Evolutionary conservation across 2,888 invertebrate species (phyloP), one percentile per base, ranked within the genome.

Genomic region (Apamea crenata): DNA sequence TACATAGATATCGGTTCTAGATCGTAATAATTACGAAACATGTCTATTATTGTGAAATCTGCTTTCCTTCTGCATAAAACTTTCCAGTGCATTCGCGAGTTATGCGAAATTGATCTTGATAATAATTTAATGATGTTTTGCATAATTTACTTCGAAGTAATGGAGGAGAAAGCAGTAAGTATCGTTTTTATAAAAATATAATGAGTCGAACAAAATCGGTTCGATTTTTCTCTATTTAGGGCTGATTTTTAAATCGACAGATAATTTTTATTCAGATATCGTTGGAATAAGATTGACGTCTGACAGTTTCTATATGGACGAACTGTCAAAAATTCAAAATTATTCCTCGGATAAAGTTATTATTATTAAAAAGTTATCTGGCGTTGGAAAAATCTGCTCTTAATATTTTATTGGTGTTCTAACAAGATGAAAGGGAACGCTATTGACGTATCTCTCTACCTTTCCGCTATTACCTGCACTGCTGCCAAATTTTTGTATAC

Each of bases 31-130:
- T 84, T 79, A 82, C 75, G 50, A 83, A 80, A 80, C 83, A 83
- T 84, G 86, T 88, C 85, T 83, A 83, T 82, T 82, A 83, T 84
- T 74, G 90, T 86, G 93, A 93, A 93, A 93, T 91, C 90, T 78
- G 87, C 92, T 93, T 93, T 92, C 91, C 86, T 91, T 88, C 81
- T 84, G 77, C 86, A 88, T 87, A 91, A 74, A 82, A 88, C 93
- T 93, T 94, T 94, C 93, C 90, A 93, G 80, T 90, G 87, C 90
- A 90, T 80, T 89, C 83, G 78, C 83, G 40, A 88, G 86, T 88
- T 83, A 89, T 88, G 87, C 85, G 88, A 89, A 86, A 87, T 88
- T 85, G 82, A 84, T 91, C 86, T 88, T 83, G 83, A 88, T 90
- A 82, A 79, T 85, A 72, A 74, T 78, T 67, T 81, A 76, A 83